These are phyloP conservation scores for Marasmarcha lunaedactyla DNA, from an alignment of 2,888 invertebrate genomes.

Conservation along the genomic window DNA sequence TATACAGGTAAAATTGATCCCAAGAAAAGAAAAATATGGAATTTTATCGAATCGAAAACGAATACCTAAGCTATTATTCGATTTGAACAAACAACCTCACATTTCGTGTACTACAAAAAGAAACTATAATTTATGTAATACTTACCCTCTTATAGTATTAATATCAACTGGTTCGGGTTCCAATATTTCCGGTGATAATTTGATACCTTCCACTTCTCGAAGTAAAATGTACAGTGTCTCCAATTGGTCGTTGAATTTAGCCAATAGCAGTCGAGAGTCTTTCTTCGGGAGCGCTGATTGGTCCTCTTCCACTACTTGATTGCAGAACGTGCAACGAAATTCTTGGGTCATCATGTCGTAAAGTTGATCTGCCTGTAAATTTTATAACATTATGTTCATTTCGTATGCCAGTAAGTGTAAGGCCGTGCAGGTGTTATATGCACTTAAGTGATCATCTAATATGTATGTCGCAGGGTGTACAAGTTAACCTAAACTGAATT, in stretches of 20 bases:
- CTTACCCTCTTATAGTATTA: constrained; percentile 82
- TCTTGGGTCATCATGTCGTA: constrained; percentile 88
- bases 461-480: no score
- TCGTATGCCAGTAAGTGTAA: no score
- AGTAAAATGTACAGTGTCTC: constrained; percentile 92
- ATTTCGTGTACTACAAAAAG: no score
- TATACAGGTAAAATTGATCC: no score
- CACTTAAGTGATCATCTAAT: no score
- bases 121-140: constrained; percentile 11
- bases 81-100: no score
- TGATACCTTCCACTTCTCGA: constrained; percentile 92
- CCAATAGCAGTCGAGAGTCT: constrained; percentile 89
- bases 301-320: constrained; percentile 92
- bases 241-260: constrained; percentile 94
- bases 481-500: no score
- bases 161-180: constrained; percentile 95
- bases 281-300: constrained; percentile 92
- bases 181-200: constrained; percentile 90
- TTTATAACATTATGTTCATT: no score
- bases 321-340: constrained; percentile 92
- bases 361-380: constrained; percentile 82
- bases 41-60: no score
- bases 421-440: no score
- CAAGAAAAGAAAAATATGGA: no score
- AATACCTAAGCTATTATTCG: no score